Percentiles rank a stretch among this genome's conserved stretches.
phyloP scores from a whole-genome alignment of 2,113 vertebrate genomes.

The Sminthopsis crassicaudata region DNA sequence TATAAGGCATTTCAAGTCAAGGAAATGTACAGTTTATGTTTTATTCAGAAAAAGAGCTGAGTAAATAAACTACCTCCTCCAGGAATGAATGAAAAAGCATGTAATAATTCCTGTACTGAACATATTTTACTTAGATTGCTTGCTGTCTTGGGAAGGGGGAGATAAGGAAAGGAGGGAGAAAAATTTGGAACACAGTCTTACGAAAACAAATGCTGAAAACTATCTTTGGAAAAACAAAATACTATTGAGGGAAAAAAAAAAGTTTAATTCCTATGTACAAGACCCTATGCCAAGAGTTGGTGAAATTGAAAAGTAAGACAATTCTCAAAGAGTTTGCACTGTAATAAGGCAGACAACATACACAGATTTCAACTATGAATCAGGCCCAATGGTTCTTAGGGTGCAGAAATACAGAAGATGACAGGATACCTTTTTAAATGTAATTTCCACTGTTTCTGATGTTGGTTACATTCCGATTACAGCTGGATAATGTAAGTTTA shows the following conservation, averaged over 20 bases:
- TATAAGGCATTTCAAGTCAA: background rate
- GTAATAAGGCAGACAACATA: background rate
- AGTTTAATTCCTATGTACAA: background rate
- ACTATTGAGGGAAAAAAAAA: no score
- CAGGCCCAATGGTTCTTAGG: background rate
- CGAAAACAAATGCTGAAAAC: no score
- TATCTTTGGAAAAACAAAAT: no score
- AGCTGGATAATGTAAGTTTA: background rate
- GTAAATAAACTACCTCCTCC: background rate
- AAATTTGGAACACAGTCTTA: no score
- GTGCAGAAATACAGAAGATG: background rate
- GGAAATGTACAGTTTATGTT: background rate
- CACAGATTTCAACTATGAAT: background rate
- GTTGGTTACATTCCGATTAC: background rate
- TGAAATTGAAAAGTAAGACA: background rate
- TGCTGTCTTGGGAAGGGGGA: no score
- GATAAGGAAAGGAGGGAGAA: no score
- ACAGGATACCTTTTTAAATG: background rate
- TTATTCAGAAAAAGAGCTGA: background rate
- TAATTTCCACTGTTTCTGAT: background rate
- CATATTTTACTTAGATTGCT: no score
- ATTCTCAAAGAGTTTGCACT: background rate
- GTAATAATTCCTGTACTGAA: background rate
- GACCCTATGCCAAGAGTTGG: background rate
- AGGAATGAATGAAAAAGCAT: background rate